These are phyloP conservation scores for Ruditapes philippinarum DNA, from an alignment of 1,140 invertebrate genomes.

Conservation along the genomic window DNA sequence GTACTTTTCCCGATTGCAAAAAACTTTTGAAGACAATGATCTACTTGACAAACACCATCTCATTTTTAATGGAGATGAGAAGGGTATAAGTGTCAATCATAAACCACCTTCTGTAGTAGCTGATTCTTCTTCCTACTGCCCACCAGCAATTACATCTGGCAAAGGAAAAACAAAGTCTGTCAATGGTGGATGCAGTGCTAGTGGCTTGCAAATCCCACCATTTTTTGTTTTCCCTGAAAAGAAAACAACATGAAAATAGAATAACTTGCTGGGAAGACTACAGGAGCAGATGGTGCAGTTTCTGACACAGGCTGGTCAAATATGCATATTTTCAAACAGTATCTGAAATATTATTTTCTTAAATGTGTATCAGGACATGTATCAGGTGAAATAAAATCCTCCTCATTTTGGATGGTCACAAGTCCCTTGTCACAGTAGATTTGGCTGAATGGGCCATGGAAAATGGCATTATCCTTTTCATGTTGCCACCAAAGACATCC, in stretches of 20 bases:
- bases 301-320: slow-evolving; percentile 46
- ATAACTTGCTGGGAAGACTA: slow-evolving; percentile 12
- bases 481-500: slow-evolving; percentile 48
- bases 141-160: slow-evolving; percentile 35
- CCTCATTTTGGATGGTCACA: slow-evolving; percentile 38
- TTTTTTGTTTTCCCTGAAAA: slow-evolving; percentile 68
- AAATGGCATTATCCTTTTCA: slow-evolving; percentile 43
- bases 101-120: slow-evolving; percentile 52
- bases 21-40: slow-evolving; percentile 56
- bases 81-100: slow-evolving; percentile 63
- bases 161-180: slow-evolving; percentile 57
- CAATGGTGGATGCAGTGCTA: slow-evolving; percentile 74
- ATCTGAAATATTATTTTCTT: slow-evolving; percentile 32
- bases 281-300: slow-evolving; percentile 38
- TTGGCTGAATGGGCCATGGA: slow-evolving; percentile 37
- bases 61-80: slow-evolving; percentile 68
- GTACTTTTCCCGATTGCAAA: slow-evolving; percentile 42
- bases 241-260: slow-evolving; percentile 80
- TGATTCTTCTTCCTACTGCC: neutral
- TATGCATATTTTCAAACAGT: neutral
- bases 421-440: slow-evolving; percentile 17
- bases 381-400: slow-evolving; percentile 26
- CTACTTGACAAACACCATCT: slow-evolving; percentile 75
- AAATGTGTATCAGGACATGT: neutral
- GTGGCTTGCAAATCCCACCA: slow-evolving; percentile 48